Evolutionary conservation across 2,113 vertebrate species (phyloP).

Genomic region (Phycodurus eques): DNA sequence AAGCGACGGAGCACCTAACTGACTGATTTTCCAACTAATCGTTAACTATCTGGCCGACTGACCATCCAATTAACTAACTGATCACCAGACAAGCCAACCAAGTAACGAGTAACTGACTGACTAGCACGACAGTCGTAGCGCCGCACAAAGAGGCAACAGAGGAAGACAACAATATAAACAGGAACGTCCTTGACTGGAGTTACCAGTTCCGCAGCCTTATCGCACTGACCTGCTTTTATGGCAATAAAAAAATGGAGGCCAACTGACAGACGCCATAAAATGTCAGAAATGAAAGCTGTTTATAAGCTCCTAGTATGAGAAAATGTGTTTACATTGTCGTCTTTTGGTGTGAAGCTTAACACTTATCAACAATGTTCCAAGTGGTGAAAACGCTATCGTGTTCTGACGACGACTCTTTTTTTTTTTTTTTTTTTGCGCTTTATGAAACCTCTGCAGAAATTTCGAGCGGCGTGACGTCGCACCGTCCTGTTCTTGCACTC

Average conservation of each 20-base stretch:
- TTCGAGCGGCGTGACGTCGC: no score
- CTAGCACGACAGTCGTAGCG: no score
- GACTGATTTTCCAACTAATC: no score
- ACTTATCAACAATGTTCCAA: neutral
- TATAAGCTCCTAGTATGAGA: neutral
- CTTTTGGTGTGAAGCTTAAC: neutral
- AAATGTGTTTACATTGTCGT: neutral
- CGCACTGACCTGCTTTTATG: neutral
- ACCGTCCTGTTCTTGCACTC: neutral
- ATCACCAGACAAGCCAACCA: no score
- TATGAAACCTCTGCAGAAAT: no score
- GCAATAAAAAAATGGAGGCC: conserved; percentile 3
- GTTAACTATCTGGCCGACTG: no score
- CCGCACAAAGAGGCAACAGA: neutral
- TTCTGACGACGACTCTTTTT: neutral
- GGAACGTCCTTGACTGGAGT: neutral
- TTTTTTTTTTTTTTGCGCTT: neutral
- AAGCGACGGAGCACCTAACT: neutral
- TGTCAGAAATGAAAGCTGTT: neutral
- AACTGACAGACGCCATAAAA: neutral
- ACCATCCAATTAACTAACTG: no score
- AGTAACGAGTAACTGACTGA: no score
- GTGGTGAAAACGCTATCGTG: neutral
- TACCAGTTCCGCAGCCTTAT: neutral
- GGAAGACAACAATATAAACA: neutral